These are phyloP conservation scores for Vulpes vulpes DNA, from an alignment of 2,113 vertebrate genomes.

Conservation along the genomic window DNA sequence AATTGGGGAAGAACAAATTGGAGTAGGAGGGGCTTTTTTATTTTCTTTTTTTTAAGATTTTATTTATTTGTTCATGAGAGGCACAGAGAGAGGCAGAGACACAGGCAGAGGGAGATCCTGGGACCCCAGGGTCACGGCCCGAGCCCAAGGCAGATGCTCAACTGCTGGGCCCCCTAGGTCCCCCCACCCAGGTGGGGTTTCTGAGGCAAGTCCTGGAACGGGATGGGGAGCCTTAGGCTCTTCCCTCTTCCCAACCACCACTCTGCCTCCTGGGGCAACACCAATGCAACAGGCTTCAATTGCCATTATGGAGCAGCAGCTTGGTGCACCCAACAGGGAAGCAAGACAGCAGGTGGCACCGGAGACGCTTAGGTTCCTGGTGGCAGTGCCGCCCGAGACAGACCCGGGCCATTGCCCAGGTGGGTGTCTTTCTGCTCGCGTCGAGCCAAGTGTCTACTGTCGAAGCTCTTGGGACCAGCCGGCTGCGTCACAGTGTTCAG, in stretches of 20 bases:
- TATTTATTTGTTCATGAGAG: too few relatives aligned
- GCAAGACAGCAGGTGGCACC: constrained; percentile 6
- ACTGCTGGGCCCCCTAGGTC: too few relatives aligned
- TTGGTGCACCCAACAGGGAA: not conserved
- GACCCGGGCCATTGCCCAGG: not conserved
- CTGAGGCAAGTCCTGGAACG: not conserved
- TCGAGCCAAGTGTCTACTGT: constrained; percentile 10
- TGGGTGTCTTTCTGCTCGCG: constrained; percentile 67
- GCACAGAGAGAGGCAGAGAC: too few relatives aligned
- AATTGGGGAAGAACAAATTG: not conserved
- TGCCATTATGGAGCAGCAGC: not conserved
- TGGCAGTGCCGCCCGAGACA: not conserved
- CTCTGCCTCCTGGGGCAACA: not conserved
- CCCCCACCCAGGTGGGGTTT: not conserved
- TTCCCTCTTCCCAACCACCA: not conserved
- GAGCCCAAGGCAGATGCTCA: too few relatives aligned
- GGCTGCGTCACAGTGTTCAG: constrained; percentile 71
- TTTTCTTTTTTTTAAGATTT: too few relatives aligned
- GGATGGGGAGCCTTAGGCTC: not conserved
- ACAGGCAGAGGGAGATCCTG: too few relatives aligned
- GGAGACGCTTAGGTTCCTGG: not conserved
- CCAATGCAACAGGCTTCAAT: not conserved
- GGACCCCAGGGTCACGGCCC: too few relatives aligned
- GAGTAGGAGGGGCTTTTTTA: not conserved
- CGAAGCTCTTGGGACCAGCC: constrained; percentile 66